Evolutionary conservation across 2,113 vertebrate species (phyloP).

Genomic region (Petaurus breviceps): DNA sequence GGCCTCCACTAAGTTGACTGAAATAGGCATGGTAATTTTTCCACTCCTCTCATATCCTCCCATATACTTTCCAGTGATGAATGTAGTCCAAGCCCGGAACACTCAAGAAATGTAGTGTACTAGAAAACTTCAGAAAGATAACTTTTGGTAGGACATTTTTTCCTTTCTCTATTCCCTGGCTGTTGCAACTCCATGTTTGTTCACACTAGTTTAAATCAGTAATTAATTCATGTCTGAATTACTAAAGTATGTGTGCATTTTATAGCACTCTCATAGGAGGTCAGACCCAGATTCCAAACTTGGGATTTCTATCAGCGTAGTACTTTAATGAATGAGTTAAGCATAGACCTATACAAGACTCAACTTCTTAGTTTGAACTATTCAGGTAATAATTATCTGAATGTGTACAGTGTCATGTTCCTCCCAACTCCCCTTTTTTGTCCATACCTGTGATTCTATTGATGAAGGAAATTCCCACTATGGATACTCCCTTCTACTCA

Average conservation of each 20-base stretch:
- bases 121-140: background rate
- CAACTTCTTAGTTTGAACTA: background rate
- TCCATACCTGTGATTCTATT: background rate
- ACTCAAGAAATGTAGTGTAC: background rate
- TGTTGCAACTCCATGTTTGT: background rate
- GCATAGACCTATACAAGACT: background rate
- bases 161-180: background rate
- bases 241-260: background rate
- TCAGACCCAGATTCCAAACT: background rate
- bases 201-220: rapidly evolving
- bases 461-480: background rate
- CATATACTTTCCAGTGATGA: background rate
- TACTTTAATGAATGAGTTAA: background rate
- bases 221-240: background rate
- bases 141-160: background rate
- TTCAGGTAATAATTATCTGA: background rate
- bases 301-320: background rate
- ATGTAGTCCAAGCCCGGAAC: background rate
- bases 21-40: background rate
- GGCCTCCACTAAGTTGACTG: constrained; percentile 31
- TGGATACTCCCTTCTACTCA: background rate
- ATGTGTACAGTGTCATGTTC: background rate
- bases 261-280: background rate
- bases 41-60: background rate
- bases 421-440: background rate